Conservation (phyloP, 2,797 vertebrate genomes). For the Glyptemys insculpta region DNA sequence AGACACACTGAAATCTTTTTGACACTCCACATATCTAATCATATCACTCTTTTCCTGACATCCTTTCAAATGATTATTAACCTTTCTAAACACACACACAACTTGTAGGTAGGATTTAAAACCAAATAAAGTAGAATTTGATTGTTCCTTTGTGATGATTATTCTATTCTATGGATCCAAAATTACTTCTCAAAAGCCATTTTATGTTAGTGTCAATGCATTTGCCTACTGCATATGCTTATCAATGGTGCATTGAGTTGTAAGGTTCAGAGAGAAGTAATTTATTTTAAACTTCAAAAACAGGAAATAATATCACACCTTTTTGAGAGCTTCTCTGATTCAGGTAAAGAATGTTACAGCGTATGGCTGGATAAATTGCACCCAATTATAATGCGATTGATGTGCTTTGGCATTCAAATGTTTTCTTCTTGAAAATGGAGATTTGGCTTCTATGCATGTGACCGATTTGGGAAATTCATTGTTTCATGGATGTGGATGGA, state of each 20-base stretch:
- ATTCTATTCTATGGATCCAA: background rate
- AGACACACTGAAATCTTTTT: background rate
- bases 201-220: rapidly evolving
- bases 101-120: background rate
- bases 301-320: background rate
- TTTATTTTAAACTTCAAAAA: background rate
- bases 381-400: background rate
- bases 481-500: background rate
- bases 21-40: background rate
- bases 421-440: background rate
- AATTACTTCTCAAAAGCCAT: background rate
- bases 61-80: background rate
- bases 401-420: background rate
- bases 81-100: background rate
- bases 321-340: background rate
- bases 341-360: background rate
- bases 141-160: background rate
- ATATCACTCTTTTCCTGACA: background rate
- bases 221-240: background rate
- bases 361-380: background rate
- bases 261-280: background rate
- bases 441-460: background rate
- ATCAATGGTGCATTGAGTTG: rapidly evolving
- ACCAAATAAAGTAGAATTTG: background rate
- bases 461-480: background rate